phyloP scores from a whole-genome alignment of 2,888 invertebrate species.

The Perizoma flavofasciatum region DNA sequence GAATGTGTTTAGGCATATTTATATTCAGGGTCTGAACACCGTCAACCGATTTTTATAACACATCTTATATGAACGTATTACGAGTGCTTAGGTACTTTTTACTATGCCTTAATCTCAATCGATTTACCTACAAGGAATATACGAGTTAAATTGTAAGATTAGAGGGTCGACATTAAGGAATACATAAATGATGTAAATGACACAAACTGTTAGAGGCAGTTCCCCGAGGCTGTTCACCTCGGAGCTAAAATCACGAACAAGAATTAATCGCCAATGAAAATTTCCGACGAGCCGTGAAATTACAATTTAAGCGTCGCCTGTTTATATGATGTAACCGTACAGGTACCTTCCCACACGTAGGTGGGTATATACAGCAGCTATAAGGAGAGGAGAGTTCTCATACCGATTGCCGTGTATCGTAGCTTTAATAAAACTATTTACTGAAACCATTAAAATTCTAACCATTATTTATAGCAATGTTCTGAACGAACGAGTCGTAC shows the following conservation, averaged over 20 bases:
- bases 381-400: not conserved
- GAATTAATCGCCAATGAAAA: conserved; percentile 80
- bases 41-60: too few relatives aligned
- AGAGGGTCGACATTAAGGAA: conserved; percentile 38
- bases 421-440: too few relatives aligned
- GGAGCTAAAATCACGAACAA: conserved; percentile 67
- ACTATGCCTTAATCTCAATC: conserved; percentile 7
- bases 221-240: conserved; percentile 48
- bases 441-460: too few relatives aligned
- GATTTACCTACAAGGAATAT: conserved; percentile 33
- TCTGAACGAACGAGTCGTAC: too few relatives aligned
- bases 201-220: conserved; percentile 47
- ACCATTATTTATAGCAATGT: too few relatives aligned
- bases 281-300: conserved; percentile 78
- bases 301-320: conserved; percentile 75
- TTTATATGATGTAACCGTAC: conserved; percentile 54
- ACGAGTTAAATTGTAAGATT: conserved; percentile 39
- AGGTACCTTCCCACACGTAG: conserved; percentile 20
- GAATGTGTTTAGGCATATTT: conserved; percentile 33
- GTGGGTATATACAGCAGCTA: not conserved
- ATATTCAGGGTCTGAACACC: conserved; percentile 8
- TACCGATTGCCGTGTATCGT: not conserved
- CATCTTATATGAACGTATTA: too few relatives aligned
- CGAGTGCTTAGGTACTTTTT: too few relatives aligned
- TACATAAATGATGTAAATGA: conserved; percentile 50